These are phyloP conservation scores for Tolmerus cingulatus DNA, from an alignment of 2,888 invertebrate genomes.

Conservation along the genomic window DNA sequence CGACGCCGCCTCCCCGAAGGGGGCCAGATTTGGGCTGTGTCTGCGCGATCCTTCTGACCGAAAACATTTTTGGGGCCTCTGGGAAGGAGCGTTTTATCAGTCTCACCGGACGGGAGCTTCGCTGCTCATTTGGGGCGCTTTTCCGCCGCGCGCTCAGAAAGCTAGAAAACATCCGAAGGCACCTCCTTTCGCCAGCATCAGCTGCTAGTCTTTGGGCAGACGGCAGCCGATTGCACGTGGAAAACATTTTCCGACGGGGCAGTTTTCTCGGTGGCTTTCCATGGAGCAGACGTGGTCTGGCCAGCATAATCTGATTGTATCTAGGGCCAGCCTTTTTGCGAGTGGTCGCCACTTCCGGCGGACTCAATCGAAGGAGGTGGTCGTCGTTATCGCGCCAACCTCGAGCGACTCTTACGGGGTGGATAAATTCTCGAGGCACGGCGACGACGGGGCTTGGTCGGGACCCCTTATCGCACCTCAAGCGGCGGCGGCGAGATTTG, in stretches of 20 bases:
- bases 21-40: not conserved
- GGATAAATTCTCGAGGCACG: not conserved
- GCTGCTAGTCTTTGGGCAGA: not conserved
- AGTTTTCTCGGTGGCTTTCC: constrained; percentile 26
- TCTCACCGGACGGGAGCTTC: not conserved
- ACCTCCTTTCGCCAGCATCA: constrained; percentile 2
- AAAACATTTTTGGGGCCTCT: not conserved
- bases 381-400: not conserved
- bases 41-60: not conserved
- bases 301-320: not conserved
- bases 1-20: not conserved
- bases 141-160: not conserved
- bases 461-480: not conserved
- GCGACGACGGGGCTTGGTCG: not conserved
- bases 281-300: not conserved
- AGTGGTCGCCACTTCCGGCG: not conserved
- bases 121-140: constrained; percentile 5
- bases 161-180: not conserved
- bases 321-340: not conserved
- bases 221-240: not conserved
- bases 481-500: not conserved
- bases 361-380: not conserved
- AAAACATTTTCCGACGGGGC: constrained; percentile 14
- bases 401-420: not conserved
- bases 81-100: not conserved